These are phyloP conservation scores for Typhlichthys subterraneus DNA, from an alignment of 2,797 vertebrate genomes.

Conservation along the genomic window DNA sequence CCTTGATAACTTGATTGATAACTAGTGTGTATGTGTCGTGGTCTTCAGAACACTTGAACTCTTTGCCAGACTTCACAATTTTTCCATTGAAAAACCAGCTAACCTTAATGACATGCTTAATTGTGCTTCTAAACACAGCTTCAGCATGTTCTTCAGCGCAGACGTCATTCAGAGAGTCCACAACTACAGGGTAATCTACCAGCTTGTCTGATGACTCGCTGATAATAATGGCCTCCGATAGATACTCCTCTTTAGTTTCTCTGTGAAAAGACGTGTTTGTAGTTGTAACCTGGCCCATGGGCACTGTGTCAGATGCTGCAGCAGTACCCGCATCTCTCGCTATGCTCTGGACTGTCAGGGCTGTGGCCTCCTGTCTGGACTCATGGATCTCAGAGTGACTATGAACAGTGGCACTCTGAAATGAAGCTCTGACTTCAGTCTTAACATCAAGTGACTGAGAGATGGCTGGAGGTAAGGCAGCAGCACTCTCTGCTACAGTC, in stretches of 20 bases:
- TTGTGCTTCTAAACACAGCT: slow-evolving; percentile 71
- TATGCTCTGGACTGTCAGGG: slow-evolving; percentile 42
- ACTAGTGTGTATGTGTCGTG: slow-evolving; percentile 80
- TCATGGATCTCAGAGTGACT: slow-evolving; percentile 53
- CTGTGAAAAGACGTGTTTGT: slow-evolving; percentile 51
- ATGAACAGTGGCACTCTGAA: slow-evolving; percentile 52
- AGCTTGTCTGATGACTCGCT: slow-evolving; percentile 52
- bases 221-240: slow-evolving; percentile 60
- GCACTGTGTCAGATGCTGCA: slow-evolving; percentile 34
- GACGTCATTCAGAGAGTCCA: slow-evolving; percentile 68
- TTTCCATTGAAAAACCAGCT: slow-evolving; percentile 88
- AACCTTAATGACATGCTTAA: slow-evolving; percentile 77
- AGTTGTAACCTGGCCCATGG: slow-evolving; percentile 11
- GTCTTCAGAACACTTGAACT: slow-evolving; percentile 91
- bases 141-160: slow-evolving; percentile 74
- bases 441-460: too few relatives aligned
- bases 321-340: slow-evolving; percentile 59
- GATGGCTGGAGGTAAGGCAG: too few relatives aligned
- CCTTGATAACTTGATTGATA: slow-evolving; percentile 77
- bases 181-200: slow-evolving; percentile 66
- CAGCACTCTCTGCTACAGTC: slow-evolving; percentile 64
- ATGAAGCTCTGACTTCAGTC: slow-evolving; percentile 56
- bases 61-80: slow-evolving; percentile 82
- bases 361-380: slow-evolving; percentile 36
- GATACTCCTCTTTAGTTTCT: slow-evolving; percentile 70